Percentiles rank a stretch among this genome's conserved stretches.
Evolutionary conservation across 2,113 vertebrate species (phyloP).

Genomic region (Tychaedon coryphoeus): DNA sequence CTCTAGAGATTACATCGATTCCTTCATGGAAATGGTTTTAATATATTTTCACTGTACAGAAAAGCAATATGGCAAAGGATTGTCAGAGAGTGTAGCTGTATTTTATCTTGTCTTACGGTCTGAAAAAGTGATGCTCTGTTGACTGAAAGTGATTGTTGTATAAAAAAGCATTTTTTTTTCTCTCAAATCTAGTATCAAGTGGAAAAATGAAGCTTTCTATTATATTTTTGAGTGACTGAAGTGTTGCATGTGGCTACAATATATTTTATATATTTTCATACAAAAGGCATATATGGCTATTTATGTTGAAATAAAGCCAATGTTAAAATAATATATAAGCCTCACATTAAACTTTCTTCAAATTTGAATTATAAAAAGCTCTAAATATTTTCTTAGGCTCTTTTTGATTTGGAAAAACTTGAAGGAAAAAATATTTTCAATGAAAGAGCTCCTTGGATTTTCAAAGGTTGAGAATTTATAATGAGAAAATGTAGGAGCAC

Average conservation of each 20-base stretch:
- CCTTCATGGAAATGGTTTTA: conserved; percentile 32
- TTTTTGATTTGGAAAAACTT: neutral
- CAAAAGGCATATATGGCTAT: neutral
- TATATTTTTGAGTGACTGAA: neutral
- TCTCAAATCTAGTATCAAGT: neutral
- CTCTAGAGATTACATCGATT: conserved; percentile 11
- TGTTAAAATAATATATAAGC: neutral
- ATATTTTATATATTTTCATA: neutral
- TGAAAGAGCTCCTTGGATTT: neutral
- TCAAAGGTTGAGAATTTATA: neutral
- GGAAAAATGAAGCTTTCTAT: neutral
- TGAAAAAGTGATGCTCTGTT: neutral
- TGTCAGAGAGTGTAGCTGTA: neutral
- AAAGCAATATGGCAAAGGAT: neutral
- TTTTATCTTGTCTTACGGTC: neutral
- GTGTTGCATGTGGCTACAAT: neutral
- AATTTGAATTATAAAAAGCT: neutral
- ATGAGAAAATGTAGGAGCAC: neutral
- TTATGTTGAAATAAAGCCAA: neutral
- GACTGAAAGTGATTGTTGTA: neutral
- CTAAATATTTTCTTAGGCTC: neutral
- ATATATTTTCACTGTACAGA: neutral
- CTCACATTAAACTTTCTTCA: neutral
- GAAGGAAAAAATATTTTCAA: neutral
- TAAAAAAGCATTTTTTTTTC: neutral